phyloP scores from a whole-genome alignment of 2,888 invertebrate genomes.

The Trachelus stipa region DNA sequence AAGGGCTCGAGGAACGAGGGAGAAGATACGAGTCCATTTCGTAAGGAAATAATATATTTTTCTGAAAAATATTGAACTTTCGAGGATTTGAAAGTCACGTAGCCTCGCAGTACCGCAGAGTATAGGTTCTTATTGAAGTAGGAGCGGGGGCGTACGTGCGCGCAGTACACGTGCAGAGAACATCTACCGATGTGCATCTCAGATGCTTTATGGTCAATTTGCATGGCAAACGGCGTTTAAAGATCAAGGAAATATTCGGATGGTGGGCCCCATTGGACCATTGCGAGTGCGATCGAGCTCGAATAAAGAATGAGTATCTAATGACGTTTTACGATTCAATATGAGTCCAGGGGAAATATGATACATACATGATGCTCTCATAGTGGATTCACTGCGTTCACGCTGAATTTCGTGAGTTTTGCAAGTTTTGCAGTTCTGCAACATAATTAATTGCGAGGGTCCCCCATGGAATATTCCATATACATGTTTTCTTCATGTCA shows the following conservation, averaged over 20 bases:
- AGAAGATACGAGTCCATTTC: background rate
- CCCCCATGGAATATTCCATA: background rate
- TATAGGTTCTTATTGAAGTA: background rate
- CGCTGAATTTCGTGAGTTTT: background rate
- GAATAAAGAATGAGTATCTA: conserved; percentile 60
- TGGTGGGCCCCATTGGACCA: background rate
- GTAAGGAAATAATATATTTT: background rate
- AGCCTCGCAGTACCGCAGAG: background rate
- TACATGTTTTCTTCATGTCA: background rate
- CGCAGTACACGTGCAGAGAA: background rate
- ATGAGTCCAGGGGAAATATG: conserved; percentile 37
- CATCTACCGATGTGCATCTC: background rate
- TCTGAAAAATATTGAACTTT: background rate
- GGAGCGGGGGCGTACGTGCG: background rate
- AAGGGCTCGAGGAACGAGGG: no score
- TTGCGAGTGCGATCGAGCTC: conserved; percentile 45
- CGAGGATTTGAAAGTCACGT: background rate
- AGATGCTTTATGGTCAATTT: conserved; percentile 48
- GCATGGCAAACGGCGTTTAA: conserved; percentile 50
- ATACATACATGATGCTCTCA: no score
- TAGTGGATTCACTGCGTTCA: background rate
- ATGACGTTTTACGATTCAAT: conserved; percentile 56
- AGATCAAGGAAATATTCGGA: conserved; percentile 48
- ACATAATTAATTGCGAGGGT: background rate
- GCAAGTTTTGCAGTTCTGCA: background rate